Evolutionary conservation across 2,113 vertebrate genomes (phyloP).

Genomic region (Dromiciops gliroides): DNA sequence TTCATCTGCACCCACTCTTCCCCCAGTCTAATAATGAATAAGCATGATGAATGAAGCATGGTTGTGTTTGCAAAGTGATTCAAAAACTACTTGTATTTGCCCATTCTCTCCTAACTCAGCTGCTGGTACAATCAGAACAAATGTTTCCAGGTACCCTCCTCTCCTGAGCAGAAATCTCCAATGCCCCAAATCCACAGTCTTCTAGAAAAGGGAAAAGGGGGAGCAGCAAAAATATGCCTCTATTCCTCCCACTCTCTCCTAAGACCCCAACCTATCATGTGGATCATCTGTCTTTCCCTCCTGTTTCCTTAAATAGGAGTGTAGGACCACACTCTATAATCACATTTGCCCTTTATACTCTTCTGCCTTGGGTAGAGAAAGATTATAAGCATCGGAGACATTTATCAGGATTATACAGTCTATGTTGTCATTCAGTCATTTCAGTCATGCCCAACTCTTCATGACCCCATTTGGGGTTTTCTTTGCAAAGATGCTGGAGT

Average conservation of each 20-base stretch:
- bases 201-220: no score
- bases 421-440: no score
- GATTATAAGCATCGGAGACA: not conserved
- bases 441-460: no score
- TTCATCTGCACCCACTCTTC: not conserved
- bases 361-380: not conserved
- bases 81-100: not conserved
- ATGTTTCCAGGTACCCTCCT: not conserved
- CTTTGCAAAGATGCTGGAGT: no score
- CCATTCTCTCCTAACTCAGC: not conserved
- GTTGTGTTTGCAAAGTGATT: not conserved
- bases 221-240: not conserved
- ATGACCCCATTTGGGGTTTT: no score
- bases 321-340: not conserved
- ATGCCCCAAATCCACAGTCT: not conserved
- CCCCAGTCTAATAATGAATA: not conserved
- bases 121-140: not conserved
- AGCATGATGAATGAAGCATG: not conserved
- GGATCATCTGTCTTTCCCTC: not conserved
- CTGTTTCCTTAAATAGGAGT: not conserved
- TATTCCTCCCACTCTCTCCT: not conserved
- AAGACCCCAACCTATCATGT: not conserved
- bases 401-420: not conserved
- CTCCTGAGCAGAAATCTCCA: not conserved
- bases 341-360: not conserved